phyloP scores from a whole-genome alignment of 2,797 vertebrate species.

The Clamator glandarius region DNA sequence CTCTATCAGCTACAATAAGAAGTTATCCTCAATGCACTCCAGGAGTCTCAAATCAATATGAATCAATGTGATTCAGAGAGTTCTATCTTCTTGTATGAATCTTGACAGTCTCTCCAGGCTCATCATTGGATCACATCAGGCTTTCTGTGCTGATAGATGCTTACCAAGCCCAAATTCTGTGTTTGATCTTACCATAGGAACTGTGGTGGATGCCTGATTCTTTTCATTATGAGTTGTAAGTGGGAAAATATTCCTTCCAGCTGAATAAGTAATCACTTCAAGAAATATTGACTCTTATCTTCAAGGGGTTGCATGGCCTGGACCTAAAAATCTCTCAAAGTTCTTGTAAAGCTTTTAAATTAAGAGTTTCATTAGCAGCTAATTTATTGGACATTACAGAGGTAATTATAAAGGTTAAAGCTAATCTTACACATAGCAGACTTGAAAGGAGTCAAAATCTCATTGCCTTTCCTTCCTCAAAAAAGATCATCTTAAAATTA shows the following conservation, averaged over 20 bases:
- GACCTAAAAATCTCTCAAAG: background rate
- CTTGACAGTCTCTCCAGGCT: background rate
- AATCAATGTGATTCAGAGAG: background rate
- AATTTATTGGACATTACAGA: background rate
- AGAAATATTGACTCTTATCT: background rate
- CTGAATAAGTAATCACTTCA: fast-evolving
- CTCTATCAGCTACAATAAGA: no score
- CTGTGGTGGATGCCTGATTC: background rate
- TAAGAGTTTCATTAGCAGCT: background rate
- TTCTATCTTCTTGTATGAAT: background rate
- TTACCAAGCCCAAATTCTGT: background rate
- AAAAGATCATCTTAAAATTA: background rate
- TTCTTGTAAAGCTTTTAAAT: background rate
- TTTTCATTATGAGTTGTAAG: background rate
- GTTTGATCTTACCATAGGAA: background rate
- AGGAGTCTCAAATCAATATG: no score
- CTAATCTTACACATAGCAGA: background rate
- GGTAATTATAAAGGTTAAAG: background rate
- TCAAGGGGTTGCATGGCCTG: background rate
- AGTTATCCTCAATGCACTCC: no score
- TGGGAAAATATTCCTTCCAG: background rate
- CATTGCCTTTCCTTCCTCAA: background rate
- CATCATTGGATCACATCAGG: background rate
- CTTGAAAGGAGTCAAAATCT: background rate
- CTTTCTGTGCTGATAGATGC: background rate